Conservation (phyloP, 2,888 invertebrate genomes). For the Trissolcus japonicus region DNA sequence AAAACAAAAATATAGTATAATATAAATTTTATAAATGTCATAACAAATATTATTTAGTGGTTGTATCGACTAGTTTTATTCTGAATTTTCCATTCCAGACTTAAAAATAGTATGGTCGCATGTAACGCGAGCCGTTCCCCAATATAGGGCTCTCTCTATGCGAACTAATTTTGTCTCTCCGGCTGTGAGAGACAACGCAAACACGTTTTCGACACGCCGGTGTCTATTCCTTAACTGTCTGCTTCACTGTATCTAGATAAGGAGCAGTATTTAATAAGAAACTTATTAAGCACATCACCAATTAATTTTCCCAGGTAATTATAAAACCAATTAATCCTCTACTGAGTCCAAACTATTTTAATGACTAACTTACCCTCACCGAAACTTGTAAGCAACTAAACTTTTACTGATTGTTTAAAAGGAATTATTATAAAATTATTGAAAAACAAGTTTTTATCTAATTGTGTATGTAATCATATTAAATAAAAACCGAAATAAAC, state of each 20-base stretch:
- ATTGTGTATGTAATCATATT: neutral
- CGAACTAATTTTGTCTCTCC: slow-evolving; percentile 68
- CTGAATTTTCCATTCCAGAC: slow-evolving; percentile 43
- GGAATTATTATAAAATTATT: neutral
- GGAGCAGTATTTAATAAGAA: slow-evolving; percentile 13
- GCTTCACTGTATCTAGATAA: slow-evolving; percentile 38
- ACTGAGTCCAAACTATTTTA: too few relatives aligned
- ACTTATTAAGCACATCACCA: slow-evolving; percentile 14
- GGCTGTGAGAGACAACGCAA: slow-evolving; percentile 42
- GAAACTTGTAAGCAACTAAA: neutral
- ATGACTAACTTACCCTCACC: too few relatives aligned
- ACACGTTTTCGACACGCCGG: slow-evolving; percentile 50
- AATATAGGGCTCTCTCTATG: slow-evolving; percentile 73
- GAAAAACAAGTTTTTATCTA: neutral
- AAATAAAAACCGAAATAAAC: neutral
- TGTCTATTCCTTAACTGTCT: slow-evolving; percentile 46
- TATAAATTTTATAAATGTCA: neutral
- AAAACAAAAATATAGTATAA: neutral
- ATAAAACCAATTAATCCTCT: slow-evolving; percentile 1
- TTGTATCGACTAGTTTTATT: slow-evolving; percentile 44
- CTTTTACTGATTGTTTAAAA: slow-evolving; percentile 20
- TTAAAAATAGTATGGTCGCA: slow-evolving; percentile 61
- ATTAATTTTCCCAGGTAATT: slow-evolving; percentile 24
- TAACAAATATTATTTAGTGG: slow-evolving; percentile 3
- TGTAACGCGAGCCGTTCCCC: slow-evolving; percentile 74